Base-by-base conservation (phyloP, 1,140 invertebrate genomes). In the Ridgeia piscesae region DNA sequence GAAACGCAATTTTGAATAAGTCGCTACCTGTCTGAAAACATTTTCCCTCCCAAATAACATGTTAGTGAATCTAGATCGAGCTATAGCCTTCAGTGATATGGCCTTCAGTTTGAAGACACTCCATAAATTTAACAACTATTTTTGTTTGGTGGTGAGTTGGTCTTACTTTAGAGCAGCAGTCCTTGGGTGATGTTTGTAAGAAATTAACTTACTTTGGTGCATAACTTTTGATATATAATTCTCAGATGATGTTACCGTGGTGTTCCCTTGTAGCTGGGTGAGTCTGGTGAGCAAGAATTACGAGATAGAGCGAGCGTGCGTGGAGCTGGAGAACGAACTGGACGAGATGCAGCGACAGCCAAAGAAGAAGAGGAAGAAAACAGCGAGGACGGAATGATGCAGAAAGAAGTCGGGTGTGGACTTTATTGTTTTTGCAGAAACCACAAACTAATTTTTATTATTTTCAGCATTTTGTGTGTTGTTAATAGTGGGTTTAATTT, bases 251-350 rank as follows among this genome's bases (percentile, higher is more conserved):
- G 4, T 42, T 11, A 42, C 0, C 58, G 27, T 77, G 27, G 27
- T 90, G 33, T 6, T 6, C 35, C 35, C 0, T 91, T 95, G 93
- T 89, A 96, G 95, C 35, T 99, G 99, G 99, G 98, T 99, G 14
- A 97, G 98, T 88, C 97, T 99, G 50, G 99, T 99, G 0, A 98
- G 98, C 33, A 99, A 99, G 95, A 99, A 99, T 96, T 99, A 99
- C 96, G 98, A 99, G 95, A 97, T 97, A 93, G 97, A 97, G 94
- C 2, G 58, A 14, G 58, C 96, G 0, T 97, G 96, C 95, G 96
- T 96, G 34, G 96, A 97, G 93, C 91, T 97, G 35, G 97, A 97
- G 94, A 96, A 96, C 94, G 96, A 96, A 93, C 93, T 96, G 35
- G 92, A 93, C 21, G 94, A 94, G 35, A 91, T 95, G 91, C 94